These are phyloP conservation scores for Brenthis daphne DNA, from an alignment of 2,888 invertebrate genomes.

Conservation along the genomic window DNA sequence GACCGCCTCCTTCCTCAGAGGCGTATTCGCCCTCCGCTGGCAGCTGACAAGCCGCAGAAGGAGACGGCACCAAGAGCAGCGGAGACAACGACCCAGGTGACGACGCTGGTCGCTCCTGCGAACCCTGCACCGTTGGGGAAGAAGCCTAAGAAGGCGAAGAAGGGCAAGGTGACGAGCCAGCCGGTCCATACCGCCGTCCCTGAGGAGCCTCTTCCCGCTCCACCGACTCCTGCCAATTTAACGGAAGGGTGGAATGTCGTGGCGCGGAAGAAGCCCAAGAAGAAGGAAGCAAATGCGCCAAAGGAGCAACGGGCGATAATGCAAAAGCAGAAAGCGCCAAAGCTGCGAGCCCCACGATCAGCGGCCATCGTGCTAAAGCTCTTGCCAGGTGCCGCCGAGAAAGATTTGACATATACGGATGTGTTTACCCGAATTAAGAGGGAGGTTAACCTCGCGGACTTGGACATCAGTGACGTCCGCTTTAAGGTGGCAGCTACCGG, in stretches of 20 bases:
- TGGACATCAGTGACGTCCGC: background rate
- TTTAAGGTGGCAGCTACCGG: too few relatives aligned
- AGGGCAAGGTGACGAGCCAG: too few relatives aligned
- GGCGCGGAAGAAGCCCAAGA: background rate
- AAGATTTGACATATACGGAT: background rate
- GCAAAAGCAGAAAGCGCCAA: background rate
- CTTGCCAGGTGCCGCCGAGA: background rate
- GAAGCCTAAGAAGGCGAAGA: too few relatives aligned
- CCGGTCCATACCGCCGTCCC: background rate
- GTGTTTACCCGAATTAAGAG: background rate
- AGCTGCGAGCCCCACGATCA: too few relatives aligned
- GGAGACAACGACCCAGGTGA: background rate
- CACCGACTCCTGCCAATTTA: background rate
- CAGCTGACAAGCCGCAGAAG: background rate
- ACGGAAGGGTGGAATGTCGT: background rate
- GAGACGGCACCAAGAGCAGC: background rate
- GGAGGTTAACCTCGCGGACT: background rate
- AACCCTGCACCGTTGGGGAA: background rate
- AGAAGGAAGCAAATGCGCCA: background rate
- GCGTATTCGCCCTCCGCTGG: background rate
- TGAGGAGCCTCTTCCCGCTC: background rate
- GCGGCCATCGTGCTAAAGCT: too few relatives aligned
- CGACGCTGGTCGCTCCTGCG: background rate
- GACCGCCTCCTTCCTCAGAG: too few relatives aligned
- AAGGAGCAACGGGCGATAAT: background rate